Conservation (phyloP, 2,888 invertebrate genomes). For the Polylopha cassiicola region DNA sequence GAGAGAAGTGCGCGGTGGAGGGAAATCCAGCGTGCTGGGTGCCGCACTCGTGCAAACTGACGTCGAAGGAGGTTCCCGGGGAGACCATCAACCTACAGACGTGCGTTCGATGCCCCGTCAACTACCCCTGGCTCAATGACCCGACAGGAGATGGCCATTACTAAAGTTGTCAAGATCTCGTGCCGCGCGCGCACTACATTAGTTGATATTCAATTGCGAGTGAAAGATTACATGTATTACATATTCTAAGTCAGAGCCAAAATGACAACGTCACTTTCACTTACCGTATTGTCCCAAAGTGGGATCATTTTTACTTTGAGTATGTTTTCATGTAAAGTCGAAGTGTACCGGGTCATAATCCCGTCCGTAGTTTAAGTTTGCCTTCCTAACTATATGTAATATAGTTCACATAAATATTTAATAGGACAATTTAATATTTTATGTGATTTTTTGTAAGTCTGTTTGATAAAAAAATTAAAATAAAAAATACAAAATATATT, state of each 20-base stretch:
- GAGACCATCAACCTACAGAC: slow-evolving; percentile 96
- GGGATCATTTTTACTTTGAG: slow-evolving; percentile 42
- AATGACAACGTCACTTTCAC: slow-evolving; percentile 29
- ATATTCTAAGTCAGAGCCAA: slow-evolving; percentile 46
- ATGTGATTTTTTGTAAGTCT: slow-evolving; percentile 77
- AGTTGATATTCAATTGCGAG: slow-evolving; percentile 61
- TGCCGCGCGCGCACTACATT: slow-evolving; percentile 59
- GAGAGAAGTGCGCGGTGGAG: slow-evolving; percentile 94
- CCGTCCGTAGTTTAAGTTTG: slow-evolving; percentile 74
- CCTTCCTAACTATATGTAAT: slow-evolving; percentile 74
- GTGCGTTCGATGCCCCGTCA: slow-evolving; percentile 94
- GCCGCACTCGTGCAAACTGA: slow-evolving; percentile 93
- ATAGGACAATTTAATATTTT: slow-evolving; percentile 75
- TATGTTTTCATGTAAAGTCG: slow-evolving; percentile 64
- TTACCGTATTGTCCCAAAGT: too few species aligned
- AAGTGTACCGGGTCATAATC: slow-evolving; percentile 76
- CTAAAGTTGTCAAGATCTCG: slow-evolving; percentile 78
- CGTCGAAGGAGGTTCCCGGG: slow-evolving; percentile 94
- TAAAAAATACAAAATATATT: slow-evolving; percentile 59
- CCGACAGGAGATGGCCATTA: slow-evolving; percentile 93
- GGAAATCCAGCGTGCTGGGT: slow-evolving; percentile 90
- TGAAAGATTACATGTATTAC: slow-evolving; percentile 56
- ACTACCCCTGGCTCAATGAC: slow-evolving; percentile 96
- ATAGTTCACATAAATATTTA: slow-evolving; percentile 77
- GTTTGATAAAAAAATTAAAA: slow-evolving; percentile 71